phyloP scores from a whole-genome alignment of 2,113 vertebrate species.

The Semnornis frantzii region DNA sequence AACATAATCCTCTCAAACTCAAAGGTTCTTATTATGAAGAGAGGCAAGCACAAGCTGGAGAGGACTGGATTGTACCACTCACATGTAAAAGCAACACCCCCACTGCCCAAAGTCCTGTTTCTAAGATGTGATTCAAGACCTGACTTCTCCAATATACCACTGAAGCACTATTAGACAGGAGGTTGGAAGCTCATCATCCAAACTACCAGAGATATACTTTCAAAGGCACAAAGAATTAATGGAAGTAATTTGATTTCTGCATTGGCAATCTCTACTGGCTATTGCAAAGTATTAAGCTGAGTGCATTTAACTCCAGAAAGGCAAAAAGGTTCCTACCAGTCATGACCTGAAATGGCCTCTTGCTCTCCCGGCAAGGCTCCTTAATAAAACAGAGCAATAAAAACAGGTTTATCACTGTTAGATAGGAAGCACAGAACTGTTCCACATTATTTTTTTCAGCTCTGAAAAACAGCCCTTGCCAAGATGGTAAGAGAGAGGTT shows the following conservation, averaged over 20 bases:
- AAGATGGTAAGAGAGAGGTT: background rate
- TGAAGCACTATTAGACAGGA: background rate
- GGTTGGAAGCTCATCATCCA: background rate
- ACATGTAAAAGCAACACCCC: background rate
- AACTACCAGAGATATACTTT: background rate
- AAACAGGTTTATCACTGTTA: background rate
- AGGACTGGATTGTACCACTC: background rate
- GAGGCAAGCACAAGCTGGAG: background rate
- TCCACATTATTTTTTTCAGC: background rate
- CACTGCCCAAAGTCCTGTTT: background rate
- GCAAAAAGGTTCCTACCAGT: background rate
- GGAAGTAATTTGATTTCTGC: background rate
- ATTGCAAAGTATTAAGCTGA: background rate
- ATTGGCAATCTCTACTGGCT: background rate
- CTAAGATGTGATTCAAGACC: background rate
- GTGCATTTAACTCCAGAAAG: background rate
- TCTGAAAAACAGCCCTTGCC: background rate
- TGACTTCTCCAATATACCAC: background rate
- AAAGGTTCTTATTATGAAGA: background rate
- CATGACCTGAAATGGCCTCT: background rate
- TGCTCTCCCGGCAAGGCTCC: background rate
- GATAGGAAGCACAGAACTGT: background rate
- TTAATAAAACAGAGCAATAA: background rate
- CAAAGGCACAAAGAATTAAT: constrained; percentile 17
- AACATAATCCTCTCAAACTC: background rate